A percentile compares a stretch with the other conserved stretches of the same genome.
Conservation (phyloP, 2,113 vertebrate species). For the Hypanus sabinus region DNA sequence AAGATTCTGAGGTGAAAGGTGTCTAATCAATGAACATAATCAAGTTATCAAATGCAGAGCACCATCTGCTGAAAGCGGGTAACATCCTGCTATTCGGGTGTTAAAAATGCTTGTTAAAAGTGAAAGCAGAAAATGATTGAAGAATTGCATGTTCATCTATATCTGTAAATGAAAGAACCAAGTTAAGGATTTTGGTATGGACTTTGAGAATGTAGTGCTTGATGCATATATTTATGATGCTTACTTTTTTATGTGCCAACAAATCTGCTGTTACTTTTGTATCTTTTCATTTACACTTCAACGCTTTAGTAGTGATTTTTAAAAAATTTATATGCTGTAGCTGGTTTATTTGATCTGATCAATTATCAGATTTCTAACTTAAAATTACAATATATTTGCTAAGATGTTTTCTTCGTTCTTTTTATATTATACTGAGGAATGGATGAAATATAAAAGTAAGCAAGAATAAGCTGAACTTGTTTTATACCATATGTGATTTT, state of each 20-base stretch:
- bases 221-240: not conserved
- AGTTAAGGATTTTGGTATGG: not conserved
- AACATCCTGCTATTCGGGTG: not conserved
- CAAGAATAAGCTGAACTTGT: not conserved
- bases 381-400: not conserved
- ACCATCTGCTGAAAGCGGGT: not conserved
- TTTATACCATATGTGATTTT: not conserved
- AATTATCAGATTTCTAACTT: not conserved
- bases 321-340: not conserved
- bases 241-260: not conserved
- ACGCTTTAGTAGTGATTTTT: not conserved
- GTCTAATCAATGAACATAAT: not conserved
- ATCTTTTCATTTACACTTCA: not conserved
- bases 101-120: not conserved
- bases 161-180: not conserved
- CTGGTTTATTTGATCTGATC: not conserved
- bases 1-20: not conserved
- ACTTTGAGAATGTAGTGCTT: not conserved
- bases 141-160: not conserved
- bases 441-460: not conserved
- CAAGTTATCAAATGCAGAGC: not conserved
- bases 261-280: not conserved
- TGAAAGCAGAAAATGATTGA: not conserved
- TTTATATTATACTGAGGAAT: not conserved
- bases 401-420: not conserved